These are phyloP conservation scores for Polymixis lichenea DNA, from an alignment of 2,888 invertebrate species.

Conservation along the genomic window DNA sequence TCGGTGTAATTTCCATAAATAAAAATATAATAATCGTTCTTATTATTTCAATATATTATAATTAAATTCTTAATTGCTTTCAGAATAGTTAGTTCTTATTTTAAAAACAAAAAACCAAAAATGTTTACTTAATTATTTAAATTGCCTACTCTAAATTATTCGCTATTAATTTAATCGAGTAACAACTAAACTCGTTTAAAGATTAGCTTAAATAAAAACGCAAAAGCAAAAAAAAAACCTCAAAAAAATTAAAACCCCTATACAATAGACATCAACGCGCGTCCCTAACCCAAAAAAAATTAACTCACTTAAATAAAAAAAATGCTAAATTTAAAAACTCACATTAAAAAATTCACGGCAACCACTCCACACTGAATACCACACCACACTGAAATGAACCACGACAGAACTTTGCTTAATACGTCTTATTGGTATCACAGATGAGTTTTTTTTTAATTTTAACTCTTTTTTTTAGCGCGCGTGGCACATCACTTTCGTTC, in stretches of 20 bases:
- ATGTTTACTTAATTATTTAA: neutral
- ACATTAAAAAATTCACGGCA: conserved; percentile 64
- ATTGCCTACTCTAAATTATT: neutral
- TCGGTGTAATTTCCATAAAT: too few species aligned
- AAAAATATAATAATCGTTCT: too few species aligned
- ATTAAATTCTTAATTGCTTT: too few species aligned
- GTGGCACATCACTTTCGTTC: conserved; percentile 64
- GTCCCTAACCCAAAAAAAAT: conserved; percentile 15
- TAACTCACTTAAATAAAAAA: conserved; percentile 24
- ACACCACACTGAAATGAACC: conserved; percentile 72
- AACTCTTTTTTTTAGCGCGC: conserved; percentile 33
- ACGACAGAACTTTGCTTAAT: conserved; percentile 59
- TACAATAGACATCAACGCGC: conserved; percentile 66
- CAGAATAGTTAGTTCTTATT: neutral
- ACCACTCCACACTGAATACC: conserved; percentile 71
- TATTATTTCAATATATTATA: too few species aligned
- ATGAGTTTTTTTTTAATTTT: conserved; percentile 47
- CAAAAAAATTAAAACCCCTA: conserved; percentile 10
- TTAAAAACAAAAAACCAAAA: too few species aligned
- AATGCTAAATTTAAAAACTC: conserved; percentile 55
- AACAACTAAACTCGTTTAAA: neutral
- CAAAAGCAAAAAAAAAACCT: neutral
- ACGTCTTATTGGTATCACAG: conserved; percentile 51
- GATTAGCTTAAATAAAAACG: neutral
- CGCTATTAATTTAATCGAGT: neutral